Base-by-base conservation (phyloP, 2,888 invertebrate species). In the Polylopha cassiicola region DNA sequence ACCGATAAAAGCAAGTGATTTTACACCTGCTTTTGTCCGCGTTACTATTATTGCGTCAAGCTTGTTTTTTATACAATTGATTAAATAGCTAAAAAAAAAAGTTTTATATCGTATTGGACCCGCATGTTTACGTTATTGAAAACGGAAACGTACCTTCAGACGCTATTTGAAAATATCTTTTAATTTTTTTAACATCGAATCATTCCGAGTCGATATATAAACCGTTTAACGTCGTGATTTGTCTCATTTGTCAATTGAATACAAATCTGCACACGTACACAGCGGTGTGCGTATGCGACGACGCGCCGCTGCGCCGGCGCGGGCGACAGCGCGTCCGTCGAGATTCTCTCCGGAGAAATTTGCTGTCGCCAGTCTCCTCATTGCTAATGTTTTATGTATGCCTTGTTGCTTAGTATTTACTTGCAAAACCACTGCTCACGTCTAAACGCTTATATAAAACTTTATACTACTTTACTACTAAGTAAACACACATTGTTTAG, bases 281-380 rank as follows among this genome's bases (percentile, higher is more conserved):
- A n/a, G n/a, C n/a, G n/a, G n/a, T n/a, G n/a, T n/a, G n/a, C n/a
- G n/a, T n/a, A n/a, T n/a, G n/a, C n/a, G n/a, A 48, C 48, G 34
- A 46, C 46, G 48, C 48, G 51, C 43, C 43, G 43, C 47, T 50
- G 52, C 59, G 58, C 61, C 56, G 57, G 62, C 55, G 51, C 47
- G 46, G 53, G 63, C 52, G 56, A 65, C 60, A 66, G 61, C 63
- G 54, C 51, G 59, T 51, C 55, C 53, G 54, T 43, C 60, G 59
- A 74, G 71, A 76, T 74, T 76, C 69, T 75, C 69, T 58, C 50
- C 37, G 65, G 79, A 72, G 82, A 82, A 82, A 82, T 75, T 76
- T 61, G 61, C 53, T 56, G 64, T 52, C 48, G 61, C 61, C 54
- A 60, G 56, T 52, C 52, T 52, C 53, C 48, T 47, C 47, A 45